Evolutionary conservation across 2,888 invertebrate species (phyloP), one percentile per base, ranked within the genome.

Genomic region (Calameuta idolon): DNA sequence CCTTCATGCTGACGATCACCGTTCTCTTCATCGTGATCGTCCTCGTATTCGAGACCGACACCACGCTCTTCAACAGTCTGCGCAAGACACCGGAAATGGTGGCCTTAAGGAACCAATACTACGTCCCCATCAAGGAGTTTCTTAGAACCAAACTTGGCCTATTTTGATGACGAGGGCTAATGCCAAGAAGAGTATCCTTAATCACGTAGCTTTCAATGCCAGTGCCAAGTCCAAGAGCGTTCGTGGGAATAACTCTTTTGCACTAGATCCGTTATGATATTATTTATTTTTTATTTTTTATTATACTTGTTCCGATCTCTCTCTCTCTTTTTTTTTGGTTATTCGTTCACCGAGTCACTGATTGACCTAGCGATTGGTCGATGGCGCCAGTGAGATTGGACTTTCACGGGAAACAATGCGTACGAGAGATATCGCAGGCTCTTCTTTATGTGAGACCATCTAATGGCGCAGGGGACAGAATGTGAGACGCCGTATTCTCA

Each of bases 61-160:
- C 95, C 89, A 94, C 95, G 77, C 90, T 95, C 37, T 94, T 97
- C 84, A 94, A 94, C 79, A 93, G 93, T 68, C 91, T 97, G 80
- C 94, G 95, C 80, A 94, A 95, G 88, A 94, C 95, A 88, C 97
- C 97, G 37, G 97, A 97, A 92, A 94, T 97, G 92, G 91, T 93
- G 76, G 90, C 95, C 75, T 93, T 97, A 78, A 94, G 95, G 81
- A 94, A 95, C 85, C 96, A 96, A 87, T 96, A 97, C 92, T 97
- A 97, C 92, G 95, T 95, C 87, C 97, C 97, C 34, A 93, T 96
- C 78, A 97, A 97, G 91, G 95, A 96, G 88, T 96, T 95, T 91
- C 92, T 96, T 84, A 93, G 94, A 87, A 93, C 93, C 86, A 95
- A 94, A 89, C 92, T 95, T 79, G 92, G 94, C 89, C 92, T 94